These are phyloP conservation scores for Diplolepis rosae DNA, from an alignment of 2,888 invertebrate species.

Conservation along the genomic window DNA sequence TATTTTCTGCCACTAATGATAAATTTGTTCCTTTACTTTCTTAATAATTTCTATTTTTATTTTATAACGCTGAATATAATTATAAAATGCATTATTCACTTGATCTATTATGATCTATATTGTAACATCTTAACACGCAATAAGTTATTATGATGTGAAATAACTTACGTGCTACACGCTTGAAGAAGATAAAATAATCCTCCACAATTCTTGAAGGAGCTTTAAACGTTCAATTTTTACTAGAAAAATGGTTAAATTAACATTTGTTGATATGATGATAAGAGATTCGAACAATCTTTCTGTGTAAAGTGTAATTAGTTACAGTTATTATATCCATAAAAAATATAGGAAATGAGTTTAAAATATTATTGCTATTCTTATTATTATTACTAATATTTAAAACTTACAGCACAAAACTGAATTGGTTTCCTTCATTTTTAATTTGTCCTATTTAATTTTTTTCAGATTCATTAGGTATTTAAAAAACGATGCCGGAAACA, in stretches of 20 bases:
- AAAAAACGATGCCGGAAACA: conserved; percentile 10
- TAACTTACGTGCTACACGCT: neutral
- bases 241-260: neutral
- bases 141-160: conserved; percentile 11
- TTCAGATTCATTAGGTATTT: neutral
- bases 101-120: conserved; percentile 3
- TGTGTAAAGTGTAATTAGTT: neutral
- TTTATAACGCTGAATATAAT: too few relatives aligned
- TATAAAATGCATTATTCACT: neutral
- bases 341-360: neutral
- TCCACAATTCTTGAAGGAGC: neutral
- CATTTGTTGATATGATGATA: neutral
- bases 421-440: neutral
- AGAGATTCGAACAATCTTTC: neutral
- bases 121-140: conserved; percentile 2
- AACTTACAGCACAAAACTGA: too few relatives aligned
- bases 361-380: neutral
- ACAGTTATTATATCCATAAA: neutral
- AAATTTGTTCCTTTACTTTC: too few relatives aligned
- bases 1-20: too few relatives aligned
- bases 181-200: neutral
- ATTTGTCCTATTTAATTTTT: neutral
- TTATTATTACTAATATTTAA: too few relatives aligned
- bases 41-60: too few relatives aligned
- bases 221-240: neutral